Base-by-base conservation (phyloP, 2,888 invertebrate genomes). In the Pediacus dermestoides region DNA sequence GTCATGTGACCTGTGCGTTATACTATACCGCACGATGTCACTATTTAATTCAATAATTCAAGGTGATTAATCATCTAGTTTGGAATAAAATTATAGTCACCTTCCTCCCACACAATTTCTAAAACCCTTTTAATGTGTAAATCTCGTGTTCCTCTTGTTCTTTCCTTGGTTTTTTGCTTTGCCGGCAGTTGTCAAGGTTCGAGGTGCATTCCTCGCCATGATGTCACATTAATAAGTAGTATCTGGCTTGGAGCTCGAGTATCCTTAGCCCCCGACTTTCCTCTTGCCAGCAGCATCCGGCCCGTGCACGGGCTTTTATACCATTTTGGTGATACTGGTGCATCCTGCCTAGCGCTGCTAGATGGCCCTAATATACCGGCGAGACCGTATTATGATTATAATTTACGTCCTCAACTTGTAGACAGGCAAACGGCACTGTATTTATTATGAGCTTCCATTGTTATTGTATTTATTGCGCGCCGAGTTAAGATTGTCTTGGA, bases 351-450 rank as follows among this genome's bases (percentile, higher is more conserved):
- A 10, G 4, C 14, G 7, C 14, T 11, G 28, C 4, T 23, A 53
- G 55, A 50, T 45, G 47, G 46, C 51, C 50, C 53, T 53, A 53
- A 55, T 55, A 55, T 55, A 56, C 51, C 52, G 52, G 50, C 51
- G 53, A 50, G 48, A 46, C 39, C 53, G 53, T 53, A 55, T 58
- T 55, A 56, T 54, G 53, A 56, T 53, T 49, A 48, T 58, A 54
- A 58, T 56, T 58, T 54, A 56, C 51, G 44, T 47, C 44, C 47
- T 40, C 37, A 45, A 56, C 52, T 55, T 51, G 55, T 48, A 42
- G 52, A 52, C 53, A 43, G 41, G 50, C 50, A 50, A 52, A 52
- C 50, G 48, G 41, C 47, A 48, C 48, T 44, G 49, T 48, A 44
- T 55, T 55, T 55, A 50, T 47, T 53, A 53, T 51, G 46, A 46